phyloP scores from a whole-genome alignment of 2,797 vertebrate genomes.

The Cuniculus paca region DNA sequence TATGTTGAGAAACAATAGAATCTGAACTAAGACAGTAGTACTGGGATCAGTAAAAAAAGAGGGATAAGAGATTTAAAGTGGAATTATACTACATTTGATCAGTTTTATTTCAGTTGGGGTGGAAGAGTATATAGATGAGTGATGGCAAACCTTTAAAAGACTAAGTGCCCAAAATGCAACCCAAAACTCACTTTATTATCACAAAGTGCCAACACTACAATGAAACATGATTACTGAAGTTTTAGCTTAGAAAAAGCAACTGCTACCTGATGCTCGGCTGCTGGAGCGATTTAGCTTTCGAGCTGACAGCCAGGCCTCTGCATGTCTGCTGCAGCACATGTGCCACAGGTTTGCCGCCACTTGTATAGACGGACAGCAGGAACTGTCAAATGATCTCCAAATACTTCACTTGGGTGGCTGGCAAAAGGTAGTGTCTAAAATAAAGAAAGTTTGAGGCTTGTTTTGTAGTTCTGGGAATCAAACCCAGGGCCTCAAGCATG shows the following conservation, averaged over 20 bases:
- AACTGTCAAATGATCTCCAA: slow-evolving; percentile 16
- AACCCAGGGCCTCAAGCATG: not conserved
- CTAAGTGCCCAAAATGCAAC: not conserved
- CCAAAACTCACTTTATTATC: not conserved
- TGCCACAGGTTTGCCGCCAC: not conserved
- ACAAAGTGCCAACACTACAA: not conserved
- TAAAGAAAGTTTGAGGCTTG: not conserved
- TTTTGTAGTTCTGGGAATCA: not conserved
- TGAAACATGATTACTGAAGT: not conserved
- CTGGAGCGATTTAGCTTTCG: not conserved
- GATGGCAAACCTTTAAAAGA: not conserved
- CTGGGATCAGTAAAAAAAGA: not conserved
- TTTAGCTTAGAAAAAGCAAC: not conserved
- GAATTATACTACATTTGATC: slow-evolving; percentile 32
- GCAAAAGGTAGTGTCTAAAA: not conserved
- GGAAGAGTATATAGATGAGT: not conserved
- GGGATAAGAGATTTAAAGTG: not conserved
- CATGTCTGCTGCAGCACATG: no score
- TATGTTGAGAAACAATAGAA: not conserved
- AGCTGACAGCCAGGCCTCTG: not conserved
- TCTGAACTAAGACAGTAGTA: slow-evolving; percentile 11
- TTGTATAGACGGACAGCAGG: not conserved
- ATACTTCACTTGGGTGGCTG: not conserved
- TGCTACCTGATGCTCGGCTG: not conserved
- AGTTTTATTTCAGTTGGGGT: not conserved